Base-by-base conservation (phyloP, 2,888 invertebrate species). In the Neoaliturus tenellus region DNA sequence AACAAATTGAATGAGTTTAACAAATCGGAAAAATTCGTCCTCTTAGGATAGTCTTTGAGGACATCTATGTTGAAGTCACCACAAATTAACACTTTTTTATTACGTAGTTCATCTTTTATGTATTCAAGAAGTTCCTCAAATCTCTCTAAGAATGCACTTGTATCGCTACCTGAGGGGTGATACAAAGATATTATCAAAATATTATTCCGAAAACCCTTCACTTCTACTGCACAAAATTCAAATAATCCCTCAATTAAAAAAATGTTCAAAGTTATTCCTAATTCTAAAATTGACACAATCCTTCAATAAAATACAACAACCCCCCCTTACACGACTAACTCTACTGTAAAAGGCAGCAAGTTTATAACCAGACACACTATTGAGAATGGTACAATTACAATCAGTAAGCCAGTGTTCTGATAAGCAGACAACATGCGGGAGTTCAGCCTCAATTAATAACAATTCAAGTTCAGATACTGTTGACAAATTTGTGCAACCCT, bases 341-440 rank as follows among this genome's bases (percentile, higher is more conserved):
- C 44, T 44, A 44, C 6, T 14, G 44, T 44, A 44, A 44, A 4
- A 44, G 14, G 20, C 28, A 6, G 58, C 58, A 3, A 58, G 25
- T 23, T 23, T 28, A 10, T 23, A 58, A 10, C 14, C 58, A 28
- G 58, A 3, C 6, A 58, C 23, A 25, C 25, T 28, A 17, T 58
- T 28, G 4, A 58, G 2, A 58, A 58, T 28, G 12, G 17, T 58
- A 58, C 58, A 58, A 28, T 23, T 58, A 17, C 14, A 4, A 6
- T 58, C 58, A 10, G 23, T 23, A 58, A 58, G 58, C 58, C 58
- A 58, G 23, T 58, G 58, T 58, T 58, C 58, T 8, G 58, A 58
- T 28, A 58, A 23, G 14, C 58, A 58, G 12, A 58, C 58, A 58
- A 58, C 14, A 10, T 58, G 3, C 1, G 58, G 58, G 14, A 10